Evolutionary conservation across 1,140 invertebrate genomes (phyloP), one percentile per base, ranked within the genome.

Genomic region (Danaus plexippus): DNA sequence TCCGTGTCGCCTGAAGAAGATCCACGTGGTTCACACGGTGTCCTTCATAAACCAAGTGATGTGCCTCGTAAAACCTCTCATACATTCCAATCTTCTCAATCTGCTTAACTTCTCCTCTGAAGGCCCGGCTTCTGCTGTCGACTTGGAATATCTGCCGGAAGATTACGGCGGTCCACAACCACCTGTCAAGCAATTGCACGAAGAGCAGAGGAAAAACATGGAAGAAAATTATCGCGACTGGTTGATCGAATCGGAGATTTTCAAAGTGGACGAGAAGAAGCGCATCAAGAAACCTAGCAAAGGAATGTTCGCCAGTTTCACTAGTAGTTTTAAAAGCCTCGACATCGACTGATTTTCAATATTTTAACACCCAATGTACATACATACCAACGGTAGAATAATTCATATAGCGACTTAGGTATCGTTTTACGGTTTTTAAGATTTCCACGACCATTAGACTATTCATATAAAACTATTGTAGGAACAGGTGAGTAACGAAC

Each of bases 11-110:
- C 71, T 91, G 32, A 90, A 90, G 71, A 88, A 87, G 61, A 89
- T 91, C 57, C 89, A 90, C 66, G 85, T 90, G 0, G 81, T 90
- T 7, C 89, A 91, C 62, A 90, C 90, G 0, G 89, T 90, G 0
- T 88, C 87, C 4, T 90, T 89, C 73, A 90, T 91, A 52, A 89
- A 91, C 67, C 89, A 90, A 73, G 86, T 90, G 2, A 90, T 91
- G 89, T 85, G 88, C 52, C 76, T 91, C 8, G 77, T 90, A 2
- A 86, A 89, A 46, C 90, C 90, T 1, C 77, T 91, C 47, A 89
- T 90, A 51, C 87, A 89, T 66, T 88, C 88, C 9, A 88, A 90
- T 53, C 71, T 91, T 9, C 77, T 90, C 40, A 87, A 82, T 53
- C 72, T 90, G 4, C 77, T 91, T 7, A 87, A 89, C 69, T 90